phyloP scores from a whole-genome alignment of 2,113 vertebrate genomes.

The Esox niger region DNA sequence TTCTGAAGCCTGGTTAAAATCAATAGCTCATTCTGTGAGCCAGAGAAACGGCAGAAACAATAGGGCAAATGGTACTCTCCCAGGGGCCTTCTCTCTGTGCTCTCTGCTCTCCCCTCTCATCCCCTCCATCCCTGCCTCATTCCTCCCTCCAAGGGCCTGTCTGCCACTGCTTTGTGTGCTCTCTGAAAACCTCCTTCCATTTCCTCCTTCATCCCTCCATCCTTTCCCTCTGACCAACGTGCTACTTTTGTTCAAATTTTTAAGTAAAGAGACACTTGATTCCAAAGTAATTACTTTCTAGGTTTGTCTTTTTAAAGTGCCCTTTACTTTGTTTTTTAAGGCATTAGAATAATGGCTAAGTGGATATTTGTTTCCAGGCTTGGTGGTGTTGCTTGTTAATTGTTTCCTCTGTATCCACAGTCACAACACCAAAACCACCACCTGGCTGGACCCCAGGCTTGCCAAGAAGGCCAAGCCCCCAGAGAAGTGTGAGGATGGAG shows the following conservation, averaged over 20 bases:
- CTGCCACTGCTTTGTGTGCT: not conserved
- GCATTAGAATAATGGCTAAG: slow-evolving; percentile 10
- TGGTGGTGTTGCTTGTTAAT: slow-evolving; percentile 16
- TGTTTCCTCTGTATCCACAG: slow-evolving; percentile 55
- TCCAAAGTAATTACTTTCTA: slow-evolving; percentile 17
- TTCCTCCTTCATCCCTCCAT: not conserved
- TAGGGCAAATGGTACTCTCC: slow-evolving; percentile 28
- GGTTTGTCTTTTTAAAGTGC: slow-evolving; percentile 1
- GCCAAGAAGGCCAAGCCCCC: slow-evolving; percentile 96
- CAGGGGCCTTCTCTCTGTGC: slow-evolving; percentile 22
- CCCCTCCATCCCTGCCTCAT: not conserved
- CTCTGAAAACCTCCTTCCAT: not conserved
- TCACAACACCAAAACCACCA: slow-evolving; percentile 97
- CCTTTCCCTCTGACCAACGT: not conserved
- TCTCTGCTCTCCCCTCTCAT: not conserved
- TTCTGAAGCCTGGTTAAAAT: slow-evolving; percentile 17
- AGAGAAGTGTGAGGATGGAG: slow-evolving; percentile 96
- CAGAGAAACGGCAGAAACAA: slow-evolving; percentile 27
- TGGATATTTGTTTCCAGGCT: slow-evolving; percentile 19
- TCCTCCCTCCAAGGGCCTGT: not conserved
- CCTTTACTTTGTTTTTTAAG: slow-evolving; percentile 14
- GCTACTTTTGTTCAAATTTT: slow-evolving; percentile 19
- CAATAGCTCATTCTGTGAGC: slow-evolving; percentile 21
- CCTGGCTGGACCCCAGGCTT: slow-evolving; percentile 97
- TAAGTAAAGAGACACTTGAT: slow-evolving; percentile 37